Evolutionary conservation across 35 echinoderm and acorn worm species (phyloP).

Genomic region (Chiridota heheva): DNA sequence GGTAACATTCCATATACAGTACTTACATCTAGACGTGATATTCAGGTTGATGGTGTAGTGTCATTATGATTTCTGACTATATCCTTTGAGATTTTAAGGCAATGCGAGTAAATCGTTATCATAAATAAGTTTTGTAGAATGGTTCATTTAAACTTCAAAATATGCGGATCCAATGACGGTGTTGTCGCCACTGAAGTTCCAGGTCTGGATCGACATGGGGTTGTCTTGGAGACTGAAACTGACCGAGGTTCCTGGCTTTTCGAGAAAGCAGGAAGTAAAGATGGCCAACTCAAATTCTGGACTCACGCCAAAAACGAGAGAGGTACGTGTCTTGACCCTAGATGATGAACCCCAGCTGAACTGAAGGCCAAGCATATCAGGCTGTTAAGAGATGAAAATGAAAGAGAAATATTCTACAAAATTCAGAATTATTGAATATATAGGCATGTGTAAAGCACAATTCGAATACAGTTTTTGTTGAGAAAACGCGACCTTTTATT

Average conservation of each 20-base stretch:
- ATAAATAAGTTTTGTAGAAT: too few species aligned
- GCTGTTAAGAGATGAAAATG: slow-evolving; percentile 29
- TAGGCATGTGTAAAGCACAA: too few species aligned
- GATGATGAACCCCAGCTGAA: slow-evolving; percentile 46
- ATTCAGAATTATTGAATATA: background rate
- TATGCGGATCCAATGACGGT: slow-evolving; percentile 67
- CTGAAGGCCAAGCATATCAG: slow-evolving; percentile 60
- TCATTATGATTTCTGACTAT: too few species aligned
- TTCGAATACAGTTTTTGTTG: too few species aligned
- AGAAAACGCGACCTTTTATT: too few species aligned
- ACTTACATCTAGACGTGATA: too few species aligned
- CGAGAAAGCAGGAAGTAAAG: slow-evolving; percentile 74
- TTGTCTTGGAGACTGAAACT: slow-evolving; percentile 54
- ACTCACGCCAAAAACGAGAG: slow-evolving; percentile 75
- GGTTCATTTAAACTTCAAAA: slow-evolving; percentile 47
- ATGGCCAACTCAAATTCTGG: slow-evolving; percentile 95
- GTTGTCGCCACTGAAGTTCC: slow-evolving; percentile 18
- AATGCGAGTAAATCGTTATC: too few species aligned
- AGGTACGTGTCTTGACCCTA: slow-evolving; percentile 61
- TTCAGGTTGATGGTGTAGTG: too few species aligned
- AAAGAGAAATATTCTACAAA: background rate
- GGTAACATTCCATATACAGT: too few species aligned
- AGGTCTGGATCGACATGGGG: slow-evolving; percentile 64
- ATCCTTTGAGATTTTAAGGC: too few species aligned
- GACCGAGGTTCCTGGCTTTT: slow-evolving; percentile 38